Evolutionary conservation across 2,113 vertebrate genomes (phyloP), one percentile per base, ranked within the genome.

Genomic region (Gymnocephalus cernua): DNA sequence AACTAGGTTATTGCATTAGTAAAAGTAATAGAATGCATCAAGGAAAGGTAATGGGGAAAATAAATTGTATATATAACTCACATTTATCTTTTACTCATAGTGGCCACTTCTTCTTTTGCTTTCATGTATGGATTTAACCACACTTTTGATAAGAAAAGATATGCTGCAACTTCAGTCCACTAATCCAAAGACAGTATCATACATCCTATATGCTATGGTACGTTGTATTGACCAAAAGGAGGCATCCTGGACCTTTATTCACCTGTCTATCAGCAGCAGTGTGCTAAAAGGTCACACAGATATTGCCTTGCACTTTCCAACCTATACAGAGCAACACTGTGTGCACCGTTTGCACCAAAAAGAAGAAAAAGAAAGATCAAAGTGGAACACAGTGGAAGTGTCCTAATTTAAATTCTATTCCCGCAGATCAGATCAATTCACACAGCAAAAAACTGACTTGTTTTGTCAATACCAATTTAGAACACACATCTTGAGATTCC

Each of bases 221-320:
- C 18, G 16, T 1, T 61, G 23, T 45, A 69, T 29, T 3, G 27
- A 38, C 19, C 10, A 67, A 6, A 6, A 7, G 25, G 19, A 25
- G 14, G 53, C 59, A 75, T 65, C 35, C 41, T 23, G 57, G 62
- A 73, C 64, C 63, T 83, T 82, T 47, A 56, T n/a, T 69, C 25
- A 13, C 19, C 64, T 44, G 70, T 79, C 72, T 68, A 48, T 50
- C 69, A 63, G 69, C 54, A 75, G 68, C 51, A 54, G 18, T 14
- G 29, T 47, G 54, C 12, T 81, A 64, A 84, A 91, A 85, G 82
- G 86, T 81, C 74, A 79, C 62, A 21, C 29, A 64, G 80, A 82
- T 68, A 82, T 82, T 75, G 47, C 77, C 47, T 73, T 44, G 32
- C 59, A 66, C 77, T 76, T 63, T 75, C 27, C 51, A 63, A 82